Base-by-base conservation (phyloP, 2,888 invertebrate genomes). In the Scaptomyza cyrtandrae region DNA sequence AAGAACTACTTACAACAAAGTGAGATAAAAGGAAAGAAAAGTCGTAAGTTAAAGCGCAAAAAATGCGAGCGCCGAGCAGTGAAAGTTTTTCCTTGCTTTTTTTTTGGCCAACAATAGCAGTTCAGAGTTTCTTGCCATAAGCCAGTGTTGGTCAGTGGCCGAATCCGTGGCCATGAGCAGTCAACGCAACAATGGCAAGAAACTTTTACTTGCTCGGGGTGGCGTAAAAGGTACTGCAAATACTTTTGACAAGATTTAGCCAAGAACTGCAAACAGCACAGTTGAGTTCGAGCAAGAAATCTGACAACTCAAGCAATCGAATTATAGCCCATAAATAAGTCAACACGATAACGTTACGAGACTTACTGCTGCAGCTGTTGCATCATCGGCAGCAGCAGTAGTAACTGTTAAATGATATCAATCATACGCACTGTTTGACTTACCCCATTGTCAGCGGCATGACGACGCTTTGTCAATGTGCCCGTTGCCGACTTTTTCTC, bases 381-480 rank as follows among this genome's bases (percentile, higher is more conserved):
- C 58, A 44, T 24, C 43, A 43, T 70, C 60, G 44, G 19, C 57
- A 44, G 45, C n/a, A 13, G 24, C 19, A 43, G 73, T 55, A 46
- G 14, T 53, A 39, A 43, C 57, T 46, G 50, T 71, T 49, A 60
- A 70, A 64, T 50, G 68, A 81, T 75, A 85, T 89, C 80, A 89
- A 88, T 85, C 85, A 89, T 72, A 75, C 84, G 80, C 67, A 68
- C 54, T 63, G 84, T 69, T 66, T 52, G 45, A 86, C 89, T 80
- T 71, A 83, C 89, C 84, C 78, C 88, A 71, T 69, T 80, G 59
- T 62, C 54, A 54, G 78, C 61, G 57, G 71, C 50, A 58, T 71
- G 59, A 11, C 89, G 85, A 9, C 89, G 77, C 70, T 76, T 89
- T 57, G 70, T 66, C 71, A 59, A 48, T 64, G 50, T 66, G 50